Conservation (phyloP, 2,797 vertebrate genomes). For the Pteronotus mesoamericanus region DNA sequence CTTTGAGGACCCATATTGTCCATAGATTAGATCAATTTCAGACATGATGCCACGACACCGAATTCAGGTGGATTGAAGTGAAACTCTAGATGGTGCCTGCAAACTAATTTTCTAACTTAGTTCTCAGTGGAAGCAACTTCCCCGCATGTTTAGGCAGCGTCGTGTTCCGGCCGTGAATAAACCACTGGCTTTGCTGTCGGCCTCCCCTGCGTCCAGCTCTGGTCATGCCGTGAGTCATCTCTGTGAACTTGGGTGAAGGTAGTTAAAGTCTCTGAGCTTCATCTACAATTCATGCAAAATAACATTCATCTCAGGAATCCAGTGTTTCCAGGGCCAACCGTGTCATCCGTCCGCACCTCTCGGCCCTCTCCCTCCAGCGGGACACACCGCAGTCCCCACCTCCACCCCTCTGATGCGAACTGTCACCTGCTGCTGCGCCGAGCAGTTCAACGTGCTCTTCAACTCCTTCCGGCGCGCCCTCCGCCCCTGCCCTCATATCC, state of each 20-base stretch:
- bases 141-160: neutral
- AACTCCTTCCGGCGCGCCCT: too few species aligned
- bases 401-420: neutral
- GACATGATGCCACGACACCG: neutral
- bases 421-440: neutral
- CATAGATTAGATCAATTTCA: neutral
- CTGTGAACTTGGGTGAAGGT: neutral
- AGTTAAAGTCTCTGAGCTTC: neutral
- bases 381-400: neutral
- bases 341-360: neutral
- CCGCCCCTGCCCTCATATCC: accelerated
- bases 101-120: neutral
- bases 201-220: neutral
- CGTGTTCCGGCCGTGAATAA: neutral
- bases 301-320: neutral
- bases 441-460: neutral
- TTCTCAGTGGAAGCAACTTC: neutral
- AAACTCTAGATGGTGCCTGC: neutral
- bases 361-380: too few species aligned
- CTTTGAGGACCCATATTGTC: neutral
- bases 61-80: neutral
- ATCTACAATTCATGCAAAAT: neutral
- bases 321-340: neutral
- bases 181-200: neutral
- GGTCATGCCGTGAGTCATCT: neutral